phyloP scores from a whole-genome alignment of 2,113 vertebrate species.

The Scomber japonicus region DNA sequence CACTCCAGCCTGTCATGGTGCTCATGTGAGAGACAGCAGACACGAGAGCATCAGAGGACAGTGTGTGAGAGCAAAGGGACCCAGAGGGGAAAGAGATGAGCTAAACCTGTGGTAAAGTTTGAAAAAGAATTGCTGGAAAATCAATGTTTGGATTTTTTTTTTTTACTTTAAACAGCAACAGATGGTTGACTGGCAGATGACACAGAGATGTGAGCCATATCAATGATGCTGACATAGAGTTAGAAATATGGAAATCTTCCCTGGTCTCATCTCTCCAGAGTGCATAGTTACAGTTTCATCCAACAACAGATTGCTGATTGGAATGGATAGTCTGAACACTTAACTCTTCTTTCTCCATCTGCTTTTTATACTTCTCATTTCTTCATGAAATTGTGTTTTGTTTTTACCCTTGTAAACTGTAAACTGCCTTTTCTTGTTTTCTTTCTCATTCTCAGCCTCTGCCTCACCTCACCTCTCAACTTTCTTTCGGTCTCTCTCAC shows the following conservation, averaged over 20 bases:
- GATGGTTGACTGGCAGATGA: slow-evolving; percentile 40
- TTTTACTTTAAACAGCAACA: slow-evolving; percentile 31
- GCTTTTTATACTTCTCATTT: slow-evolving; percentile 12
- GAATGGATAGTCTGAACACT: slow-evolving; percentile 28
- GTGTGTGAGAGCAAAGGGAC: slow-evolving; percentile 29
- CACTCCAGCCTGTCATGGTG: slow-evolving; percentile 27
- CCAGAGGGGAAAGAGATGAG: slow-evolving; percentile 13
- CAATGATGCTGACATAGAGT: slow-evolving; percentile 12
- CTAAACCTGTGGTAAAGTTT: neutral
- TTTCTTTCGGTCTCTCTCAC: slow-evolving; percentile 5
- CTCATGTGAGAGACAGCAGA: slow-evolving; percentile 43
- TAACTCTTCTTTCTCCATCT: slow-evolving; percentile 22
- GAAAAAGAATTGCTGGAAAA: neutral
- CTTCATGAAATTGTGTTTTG: neutral
- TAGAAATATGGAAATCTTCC: slow-evolving; percentile 14
- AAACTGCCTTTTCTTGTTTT: neutral
- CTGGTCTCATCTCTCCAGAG: slow-evolving; percentile 30
- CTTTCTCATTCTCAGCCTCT: neutral
- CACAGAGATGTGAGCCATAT: slow-evolving; percentile 24
- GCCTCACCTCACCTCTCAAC: slow-evolving; percentile 7
- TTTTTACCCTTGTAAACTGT: neutral
- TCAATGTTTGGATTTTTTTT: neutral
- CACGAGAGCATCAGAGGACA: slow-evolving; percentile 22
- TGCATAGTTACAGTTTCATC: slow-evolving; percentile 22
- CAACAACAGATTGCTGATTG: slow-evolving; percentile 18